phyloP scores from a whole-genome alignment of 2,888 invertebrate genomes.

The Carpatolechia fugitivella region DNA sequence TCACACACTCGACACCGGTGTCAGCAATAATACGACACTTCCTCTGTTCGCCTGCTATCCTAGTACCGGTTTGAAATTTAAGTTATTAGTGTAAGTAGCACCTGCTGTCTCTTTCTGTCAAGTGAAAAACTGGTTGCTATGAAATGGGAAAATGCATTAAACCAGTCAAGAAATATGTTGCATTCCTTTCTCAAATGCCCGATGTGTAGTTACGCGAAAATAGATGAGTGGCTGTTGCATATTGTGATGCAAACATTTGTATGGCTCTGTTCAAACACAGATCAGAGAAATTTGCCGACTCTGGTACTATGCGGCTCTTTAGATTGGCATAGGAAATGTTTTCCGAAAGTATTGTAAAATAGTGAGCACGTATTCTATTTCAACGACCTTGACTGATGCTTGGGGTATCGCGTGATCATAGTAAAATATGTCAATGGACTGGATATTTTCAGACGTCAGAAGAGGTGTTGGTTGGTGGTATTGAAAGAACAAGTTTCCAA shows the following conservation, averaged over 20 bases:
- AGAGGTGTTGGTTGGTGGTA: no score
- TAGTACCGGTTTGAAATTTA: constrained; percentile 12
- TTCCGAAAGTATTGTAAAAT: no score
- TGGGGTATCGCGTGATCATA: no score
- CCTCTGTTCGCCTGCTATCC: constrained; percentile 1
- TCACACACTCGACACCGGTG: constrained; percentile 1
- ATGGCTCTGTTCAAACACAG: no score
- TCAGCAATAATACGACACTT: constrained; percentile 12
- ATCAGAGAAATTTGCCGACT: no score
- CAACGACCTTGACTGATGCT: no score
- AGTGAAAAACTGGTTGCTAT: background rate
- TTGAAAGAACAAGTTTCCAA: no score
- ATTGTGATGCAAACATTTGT: no score
- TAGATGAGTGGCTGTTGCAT: background rate
- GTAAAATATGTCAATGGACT: no score
- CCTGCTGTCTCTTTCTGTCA: background rate
- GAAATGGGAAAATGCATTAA: constrained; percentile 6
- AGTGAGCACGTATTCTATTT: no score
- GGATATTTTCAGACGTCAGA: no score
- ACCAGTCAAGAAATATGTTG: background rate
- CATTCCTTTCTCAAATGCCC: background rate
- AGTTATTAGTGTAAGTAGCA: constrained; percentile 8
- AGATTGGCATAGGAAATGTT: background rate
- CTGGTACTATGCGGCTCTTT: no score
- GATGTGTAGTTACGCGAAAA: constrained; percentile 3